Evolutionary conservation across 2,888 invertebrate genomes (phyloP).

Genomic region (Tethea ocularis): DNA sequence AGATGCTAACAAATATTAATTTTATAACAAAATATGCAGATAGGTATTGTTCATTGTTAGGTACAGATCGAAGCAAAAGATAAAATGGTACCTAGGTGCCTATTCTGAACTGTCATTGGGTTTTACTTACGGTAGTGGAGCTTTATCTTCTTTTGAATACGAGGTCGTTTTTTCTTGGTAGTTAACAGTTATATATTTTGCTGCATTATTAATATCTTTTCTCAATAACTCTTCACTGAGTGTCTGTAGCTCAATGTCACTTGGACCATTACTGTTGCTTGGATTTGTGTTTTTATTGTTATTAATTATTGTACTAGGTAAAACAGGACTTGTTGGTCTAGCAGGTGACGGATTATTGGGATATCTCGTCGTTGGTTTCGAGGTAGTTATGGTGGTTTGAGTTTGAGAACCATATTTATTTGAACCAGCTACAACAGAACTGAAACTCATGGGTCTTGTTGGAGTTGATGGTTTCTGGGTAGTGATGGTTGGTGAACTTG

Average conservation of each 20-base stretch:
- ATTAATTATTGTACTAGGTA: constrained; percentile 77
- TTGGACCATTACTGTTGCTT: constrained; percentile 51
- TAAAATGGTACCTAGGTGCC: no score
- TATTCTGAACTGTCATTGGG: background rate
- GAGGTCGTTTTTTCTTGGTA: constrained; percentile 90
- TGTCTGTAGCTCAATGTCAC: constrained; percentile 86
- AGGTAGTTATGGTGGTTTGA: constrained; percentile 30
- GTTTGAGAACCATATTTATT: constrained; percentile 42
- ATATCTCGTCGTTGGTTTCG: constrained; percentile 39
- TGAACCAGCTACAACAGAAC: constrained; percentile 57
- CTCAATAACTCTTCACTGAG: constrained; percentile 88
- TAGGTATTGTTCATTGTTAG: no score
- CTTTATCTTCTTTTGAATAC: constrained; percentile 87
- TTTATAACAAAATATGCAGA: no score
- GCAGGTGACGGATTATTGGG: constrained; percentile 31
- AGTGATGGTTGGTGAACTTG: constrained; percentile 24
- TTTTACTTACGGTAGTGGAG: constrained; percentile 88
- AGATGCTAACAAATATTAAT: no score
- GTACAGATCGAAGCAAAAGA: no score
- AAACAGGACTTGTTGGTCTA: constrained; percentile 48
- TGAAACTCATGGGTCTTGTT: constrained; percentile 64
- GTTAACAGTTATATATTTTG: constrained; percentile 87
- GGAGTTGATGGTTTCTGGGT: constrained; percentile 29
- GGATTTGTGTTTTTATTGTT: constrained; percentile 52
- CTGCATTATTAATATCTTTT: constrained; percentile 90